phyloP scores from a whole-genome alignment of 2,113 vertebrate species.

The Tapirus terrestris region DNA sequence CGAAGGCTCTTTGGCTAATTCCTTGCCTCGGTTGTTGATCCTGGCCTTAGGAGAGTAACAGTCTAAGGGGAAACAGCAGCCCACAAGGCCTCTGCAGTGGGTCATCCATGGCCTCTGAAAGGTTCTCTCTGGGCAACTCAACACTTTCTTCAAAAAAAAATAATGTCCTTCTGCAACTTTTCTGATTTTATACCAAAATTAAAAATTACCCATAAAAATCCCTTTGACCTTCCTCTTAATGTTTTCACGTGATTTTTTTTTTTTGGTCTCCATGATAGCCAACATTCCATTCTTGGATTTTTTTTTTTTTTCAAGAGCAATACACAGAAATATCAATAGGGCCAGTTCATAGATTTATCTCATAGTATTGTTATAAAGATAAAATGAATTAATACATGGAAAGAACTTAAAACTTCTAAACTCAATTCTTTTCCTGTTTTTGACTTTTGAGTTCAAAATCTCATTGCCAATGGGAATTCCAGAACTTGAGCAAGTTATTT shows the following conservation, averaged over 20 bases:
- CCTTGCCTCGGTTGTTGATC: not conserved
- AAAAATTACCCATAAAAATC: not conserved
- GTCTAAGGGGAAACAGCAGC: not conserved
- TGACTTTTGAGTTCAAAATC: slow-evolving; percentile 21
- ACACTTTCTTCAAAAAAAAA: not conserved
- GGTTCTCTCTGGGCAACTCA: not conserved
- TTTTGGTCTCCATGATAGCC: not conserved
- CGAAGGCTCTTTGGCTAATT: not conserved
- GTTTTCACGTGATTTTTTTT: not conserved
- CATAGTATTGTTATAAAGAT: not conserved
- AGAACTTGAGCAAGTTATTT: not conserved
- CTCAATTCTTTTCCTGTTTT: not conserved
- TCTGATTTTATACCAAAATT: slow-evolving; percentile 6
- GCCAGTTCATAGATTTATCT: not conserved
- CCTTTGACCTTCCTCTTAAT: not conserved
- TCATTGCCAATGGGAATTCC: not conserved
- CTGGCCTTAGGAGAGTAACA: not conserved
- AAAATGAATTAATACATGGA: not conserved
- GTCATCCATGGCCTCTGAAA: not conserved
- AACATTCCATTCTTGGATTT: not conserved
- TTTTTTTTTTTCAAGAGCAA: not conserved
- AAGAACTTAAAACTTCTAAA: not conserved
- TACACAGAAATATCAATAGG: not conserved
- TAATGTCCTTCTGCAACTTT: not conserved
- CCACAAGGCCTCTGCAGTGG: not conserved